Percentiles rank a stretch among this genome's conserved stretches.
These are phyloP conservation scores for Sesamia nonagrioides DNA, from an alignment of 1,140 invertebrate genomes.

Conservation along the genomic window DNA sequence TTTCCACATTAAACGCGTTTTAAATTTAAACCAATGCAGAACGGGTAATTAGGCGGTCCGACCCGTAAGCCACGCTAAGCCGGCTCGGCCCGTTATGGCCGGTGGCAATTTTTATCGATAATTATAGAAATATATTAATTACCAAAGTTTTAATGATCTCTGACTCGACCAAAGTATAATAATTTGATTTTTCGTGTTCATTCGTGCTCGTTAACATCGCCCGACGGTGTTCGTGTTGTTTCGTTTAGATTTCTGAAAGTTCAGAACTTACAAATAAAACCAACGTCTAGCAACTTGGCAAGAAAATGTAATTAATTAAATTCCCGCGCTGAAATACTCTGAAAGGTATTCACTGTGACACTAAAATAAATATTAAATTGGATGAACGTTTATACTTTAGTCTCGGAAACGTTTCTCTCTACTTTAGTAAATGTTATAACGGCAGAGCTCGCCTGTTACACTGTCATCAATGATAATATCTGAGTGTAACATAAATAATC, in stretches of 20 bases:
- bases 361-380: conserved; percentile 3
- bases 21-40: neutral
- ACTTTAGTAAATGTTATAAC: neutral
- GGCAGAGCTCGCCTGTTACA: neutral
- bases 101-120: neutral
- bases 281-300: neutral
- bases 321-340: neutral
- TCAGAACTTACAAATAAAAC: neutral
- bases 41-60: neutral
- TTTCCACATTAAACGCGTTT: neutral
- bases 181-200: neutral
- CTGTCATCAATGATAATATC: no score
- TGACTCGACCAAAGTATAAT: neutral
- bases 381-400: neutral
- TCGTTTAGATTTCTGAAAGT: neutral
- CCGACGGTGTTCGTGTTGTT: neutral
- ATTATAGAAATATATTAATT: conserved; percentile 13
- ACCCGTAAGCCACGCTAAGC: neutral
- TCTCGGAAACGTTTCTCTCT: neutral
- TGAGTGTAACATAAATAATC: no score
- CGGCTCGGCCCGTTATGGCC: neutral
- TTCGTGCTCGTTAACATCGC: neutral
- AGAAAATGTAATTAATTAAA: conserved; percentile 4
- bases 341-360: neutral
- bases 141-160: neutral